Percentiles rank a stretch among this genome's conserved stretches.
Conservation (phyloP, 1,140 invertebrate species). For the Drosophila truncata region DNA sequence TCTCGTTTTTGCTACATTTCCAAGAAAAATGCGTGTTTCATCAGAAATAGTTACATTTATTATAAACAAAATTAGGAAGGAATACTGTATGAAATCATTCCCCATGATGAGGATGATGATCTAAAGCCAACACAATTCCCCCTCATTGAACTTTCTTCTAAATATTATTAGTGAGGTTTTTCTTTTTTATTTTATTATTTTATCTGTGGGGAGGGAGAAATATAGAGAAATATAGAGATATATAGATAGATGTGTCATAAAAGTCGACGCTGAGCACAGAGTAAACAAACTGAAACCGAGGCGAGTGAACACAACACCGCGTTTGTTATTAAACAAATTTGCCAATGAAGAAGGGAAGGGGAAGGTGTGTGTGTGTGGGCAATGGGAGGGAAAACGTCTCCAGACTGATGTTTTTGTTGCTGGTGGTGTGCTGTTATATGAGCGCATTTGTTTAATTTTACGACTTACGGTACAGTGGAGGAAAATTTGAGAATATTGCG, state of each 20-base stretch:
- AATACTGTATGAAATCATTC: conserved; percentile 21
- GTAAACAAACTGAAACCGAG: conserved; percentile 31
- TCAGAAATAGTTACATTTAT: conserved; percentile 17
- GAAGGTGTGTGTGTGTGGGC: not conserved
- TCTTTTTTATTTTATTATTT: not conserved
- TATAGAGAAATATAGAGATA: not conserved
- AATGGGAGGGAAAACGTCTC: conserved; percentile 8
- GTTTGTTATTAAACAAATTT: conserved; percentile 54
- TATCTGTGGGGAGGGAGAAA: conserved; percentile 3
- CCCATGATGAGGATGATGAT: conserved; percentile 12
- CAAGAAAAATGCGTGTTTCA: not conserved
- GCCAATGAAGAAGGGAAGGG: not conserved
- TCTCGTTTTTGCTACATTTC: conserved; percentile 19
- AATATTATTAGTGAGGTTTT: conserved; percentile 9
- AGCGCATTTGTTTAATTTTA: conserved; percentile 45
- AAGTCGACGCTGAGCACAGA: conserved; percentile 24
- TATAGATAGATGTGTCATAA: conserved; percentile 36
- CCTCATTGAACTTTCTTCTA: conserved; percentile 24
- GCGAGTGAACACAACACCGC: conserved; percentile 17
- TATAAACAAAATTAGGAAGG: conserved; percentile 14
- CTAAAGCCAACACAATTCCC: conserved; percentile 29
- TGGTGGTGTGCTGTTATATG: conserved; percentile 11
- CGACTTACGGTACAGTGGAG: conserved; percentile 18
- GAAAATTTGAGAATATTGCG: not conserved
- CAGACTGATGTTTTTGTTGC: conserved; percentile 14